Base-by-base conservation (phyloP, 2,797 vertebrate genomes). In the Sciurus carolinensis region DNA sequence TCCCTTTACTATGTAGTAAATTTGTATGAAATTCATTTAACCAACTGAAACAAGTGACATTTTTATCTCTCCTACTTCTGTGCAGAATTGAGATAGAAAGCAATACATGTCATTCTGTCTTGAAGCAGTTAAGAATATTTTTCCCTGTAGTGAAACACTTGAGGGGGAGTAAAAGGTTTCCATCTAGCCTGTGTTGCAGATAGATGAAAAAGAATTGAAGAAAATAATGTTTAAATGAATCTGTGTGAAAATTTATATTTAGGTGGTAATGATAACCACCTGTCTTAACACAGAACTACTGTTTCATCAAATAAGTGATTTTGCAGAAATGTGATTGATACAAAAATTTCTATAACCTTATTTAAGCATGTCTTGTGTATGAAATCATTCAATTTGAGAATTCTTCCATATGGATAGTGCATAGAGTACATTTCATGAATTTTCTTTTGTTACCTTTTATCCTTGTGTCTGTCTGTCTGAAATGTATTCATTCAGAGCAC, bases 41-140 rank as follows among this genome's bases (percentile, higher is more conserved):
- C 13, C 7, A 90, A 79, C 5, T 57, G 30, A 80, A 69, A 44
- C 83, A 83, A 57, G 10, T 67, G 57, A 42, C 75, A 30, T 85
- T 93, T 54, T 14, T 14, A 33, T 72, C 4, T 75, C 2, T 80
- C 26, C 26, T 75, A 44, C 20, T 75, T 95, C 54, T 11, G n/a
- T 62, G 57, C 33, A 57, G 18, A 91, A 69, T 64, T 67, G 26
- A 0, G 13, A 3, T 88, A 7, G n/a, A 85, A 57, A 66, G 6
- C 22, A 86, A 57, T 77, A 47, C 11, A 7, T 64, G 18, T 36
- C 79, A 71, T 66, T 93, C 72, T 93, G 26, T 28, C 50, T 14
- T 86, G 30, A 89, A 92, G 30, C 71, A 39, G 18, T 86, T 77
- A 67, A 36, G 64, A 47, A n/a, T 71, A 62, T 91, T 89, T 95